These are phyloP conservation scores for Dynastes tityus DNA, from an alignment of 2,888 invertebrate species.

Conservation along the genomic window DNA sequence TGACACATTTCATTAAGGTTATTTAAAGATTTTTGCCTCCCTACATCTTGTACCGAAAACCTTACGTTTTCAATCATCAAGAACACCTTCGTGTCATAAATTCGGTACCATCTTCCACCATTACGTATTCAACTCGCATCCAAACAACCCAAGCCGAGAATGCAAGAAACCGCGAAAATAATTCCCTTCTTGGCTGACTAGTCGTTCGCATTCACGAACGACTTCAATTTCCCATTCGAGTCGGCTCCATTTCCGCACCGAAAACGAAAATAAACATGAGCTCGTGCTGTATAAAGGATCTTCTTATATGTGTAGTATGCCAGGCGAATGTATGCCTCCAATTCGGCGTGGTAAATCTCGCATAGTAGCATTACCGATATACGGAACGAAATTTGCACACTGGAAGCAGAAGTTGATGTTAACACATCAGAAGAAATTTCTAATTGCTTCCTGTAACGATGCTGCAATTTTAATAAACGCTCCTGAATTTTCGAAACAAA, in stretches of 20 bases:
- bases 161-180: conserved; percentile 15
- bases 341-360: too few species aligned
- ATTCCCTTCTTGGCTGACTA: conserved; percentile 9
- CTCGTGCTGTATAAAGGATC: background rate
- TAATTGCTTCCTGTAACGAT: too few species aligned
- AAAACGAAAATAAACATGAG: conserved; percentile 15
- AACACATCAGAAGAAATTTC: too few species aligned
- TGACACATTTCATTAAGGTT: too few species aligned
- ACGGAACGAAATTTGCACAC: too few species aligned
- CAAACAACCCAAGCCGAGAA: too few species aligned
- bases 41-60: background rate
- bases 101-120: background rate
- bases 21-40: too few species aligned
- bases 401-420: too few species aligned
- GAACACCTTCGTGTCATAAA: background rate
- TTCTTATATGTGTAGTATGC: background rate
- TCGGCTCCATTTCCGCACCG: conserved; percentile 17
- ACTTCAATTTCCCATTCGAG: conserved; percentile 33
- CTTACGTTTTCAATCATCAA: background rate
- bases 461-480: too few species aligned
- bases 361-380: too few species aligned
- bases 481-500: too few species aligned
- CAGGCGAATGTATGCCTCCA: too few species aligned
- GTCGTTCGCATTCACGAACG: conserved; percentile 17
- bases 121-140: background rate